Conservation (phyloP, 1,140 invertebrate genomes). For the Ips nitidus region DNA sequence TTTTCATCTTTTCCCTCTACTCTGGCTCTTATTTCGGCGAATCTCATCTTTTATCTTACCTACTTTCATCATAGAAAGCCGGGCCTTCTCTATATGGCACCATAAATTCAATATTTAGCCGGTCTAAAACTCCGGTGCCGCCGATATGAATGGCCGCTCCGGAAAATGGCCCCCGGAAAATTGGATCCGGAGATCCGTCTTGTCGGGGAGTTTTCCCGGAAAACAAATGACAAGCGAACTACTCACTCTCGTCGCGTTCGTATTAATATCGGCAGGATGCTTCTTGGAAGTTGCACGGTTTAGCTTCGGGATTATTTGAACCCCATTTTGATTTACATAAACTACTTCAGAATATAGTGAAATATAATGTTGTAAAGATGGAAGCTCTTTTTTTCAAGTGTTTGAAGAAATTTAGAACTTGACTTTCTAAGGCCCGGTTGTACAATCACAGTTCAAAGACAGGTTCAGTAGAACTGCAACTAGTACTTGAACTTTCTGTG, state of each 20-base stretch:
- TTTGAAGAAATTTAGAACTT: no score
- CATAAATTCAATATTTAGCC: conserved; percentile 48
- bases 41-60: conserved; percentile 34
- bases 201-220: conserved; percentile 36
- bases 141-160: conserved; percentile 41
- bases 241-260: not conserved
- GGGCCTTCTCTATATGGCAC: conserved; percentile 40
- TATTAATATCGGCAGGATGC: conserved; percentile 13
- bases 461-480: no score
- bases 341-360: no score
- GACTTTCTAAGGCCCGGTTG: no score
- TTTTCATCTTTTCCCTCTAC: conserved; percentile 15
- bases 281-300: not conserved
- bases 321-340: no score
- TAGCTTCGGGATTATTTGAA: not conserved
- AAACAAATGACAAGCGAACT: conserved; percentile 42
- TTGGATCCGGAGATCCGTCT: conserved; percentile 39
- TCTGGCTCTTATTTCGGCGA: conserved; percentile 23
- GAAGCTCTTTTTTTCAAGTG: no score
- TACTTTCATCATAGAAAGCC: conserved; percentile 34
- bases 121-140: conserved; percentile 38
- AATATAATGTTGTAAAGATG: no score
- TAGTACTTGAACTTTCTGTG: no score
- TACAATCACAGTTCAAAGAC: no score
- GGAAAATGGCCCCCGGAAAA: conserved; percentile 42